A percentile compares a stretch with the other conserved stretches of the same genome.
Conservation (phyloP, 2,797 vertebrate species). For the Karalla daura region DNA sequence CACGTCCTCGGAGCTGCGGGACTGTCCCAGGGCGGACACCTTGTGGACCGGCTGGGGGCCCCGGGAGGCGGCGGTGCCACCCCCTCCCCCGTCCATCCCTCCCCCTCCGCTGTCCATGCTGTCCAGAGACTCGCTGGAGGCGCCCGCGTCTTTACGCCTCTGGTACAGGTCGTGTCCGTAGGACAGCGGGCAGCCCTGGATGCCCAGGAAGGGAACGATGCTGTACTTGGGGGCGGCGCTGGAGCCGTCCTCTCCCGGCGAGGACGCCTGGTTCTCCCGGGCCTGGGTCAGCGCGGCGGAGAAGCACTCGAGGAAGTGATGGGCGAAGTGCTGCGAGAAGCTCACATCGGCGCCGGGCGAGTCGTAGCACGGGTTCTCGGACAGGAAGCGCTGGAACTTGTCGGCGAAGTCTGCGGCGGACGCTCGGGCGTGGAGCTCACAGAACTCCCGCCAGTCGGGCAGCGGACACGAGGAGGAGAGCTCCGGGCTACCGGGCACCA, state of each 20-base stretch:
- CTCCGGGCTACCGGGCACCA: slow-evolving; percentile 87
- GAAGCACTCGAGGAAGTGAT: slow-evolving; percentile 94
- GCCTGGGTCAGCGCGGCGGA: slow-evolving; percentile 85
- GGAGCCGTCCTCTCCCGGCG: slow-evolving; percentile 71
- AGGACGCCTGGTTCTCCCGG: slow-evolving; percentile 75
- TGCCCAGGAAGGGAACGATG: slow-evolving; percentile 90
- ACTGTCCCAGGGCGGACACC: slow-evolving; percentile 89
- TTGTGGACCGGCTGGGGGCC: slow-evolving; percentile 82
- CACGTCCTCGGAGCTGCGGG: slow-evolving; percentile 95
- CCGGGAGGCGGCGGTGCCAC: slow-evolving; percentile 74
- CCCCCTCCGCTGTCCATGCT: slow-evolving; percentile 89
- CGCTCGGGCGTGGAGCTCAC: slow-evolving; percentile 94
- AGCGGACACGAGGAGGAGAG: slow-evolving; percentile 85
- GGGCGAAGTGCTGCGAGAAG: slow-evolving; percentile 94
- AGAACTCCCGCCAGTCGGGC: slow-evolving; percentile 98
- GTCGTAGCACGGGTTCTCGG: slow-evolving; percentile 94
- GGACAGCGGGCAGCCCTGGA: slow-evolving; percentile 91
- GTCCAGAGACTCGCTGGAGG: slow-evolving; percentile 89
- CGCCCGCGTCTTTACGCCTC: slow-evolving; percentile 85
- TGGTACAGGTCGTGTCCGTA: slow-evolving; percentile 86
- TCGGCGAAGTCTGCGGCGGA: slow-evolving; percentile 93
- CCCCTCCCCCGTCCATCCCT: slow-evolving; percentile 67
- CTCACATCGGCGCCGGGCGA: slow-evolving; percentile 90
- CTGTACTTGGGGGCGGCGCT: slow-evolving; percentile 85
- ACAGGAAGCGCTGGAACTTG: slow-evolving; percentile 95